Conservation (phyloP, 2,113 vertebrate genomes). For the Cephalopterus ornatus region DNA sequence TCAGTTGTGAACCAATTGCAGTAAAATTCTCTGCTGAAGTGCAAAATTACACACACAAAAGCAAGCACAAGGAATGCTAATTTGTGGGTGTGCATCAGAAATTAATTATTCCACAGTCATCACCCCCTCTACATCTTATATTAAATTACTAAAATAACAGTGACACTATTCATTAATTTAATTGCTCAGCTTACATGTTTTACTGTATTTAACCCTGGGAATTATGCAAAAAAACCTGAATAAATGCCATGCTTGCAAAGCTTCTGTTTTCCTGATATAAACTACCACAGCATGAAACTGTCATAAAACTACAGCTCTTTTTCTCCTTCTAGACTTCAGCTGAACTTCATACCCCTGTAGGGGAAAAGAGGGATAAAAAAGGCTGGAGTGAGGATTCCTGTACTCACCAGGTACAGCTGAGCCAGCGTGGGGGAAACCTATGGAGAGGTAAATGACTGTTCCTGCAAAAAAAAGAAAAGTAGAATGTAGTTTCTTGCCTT, state of each 20-base stretch:
- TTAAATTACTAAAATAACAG: not conserved
- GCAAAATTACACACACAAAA: not conserved
- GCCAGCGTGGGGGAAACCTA: not conserved
- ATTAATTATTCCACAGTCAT: not conserved
- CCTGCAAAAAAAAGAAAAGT: not conserved
- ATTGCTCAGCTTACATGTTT: not conserved
- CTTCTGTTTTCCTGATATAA: not conserved
- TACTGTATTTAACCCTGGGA: not conserved
- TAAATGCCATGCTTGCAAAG: not conserved
- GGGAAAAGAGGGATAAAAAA: not conserved
- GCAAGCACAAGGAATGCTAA: not conserved
- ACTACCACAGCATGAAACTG: not conserved
- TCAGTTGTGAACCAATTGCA: not conserved
- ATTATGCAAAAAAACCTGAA: not conserved
- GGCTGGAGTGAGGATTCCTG: not conserved
- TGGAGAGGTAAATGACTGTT: not conserved
- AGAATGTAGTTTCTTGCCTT: not conserved
- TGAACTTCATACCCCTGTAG: not conserved
- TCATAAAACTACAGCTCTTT: not conserved
- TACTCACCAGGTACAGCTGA: not conserved
- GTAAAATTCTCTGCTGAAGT: not conserved
- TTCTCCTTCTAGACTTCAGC: not conserved
- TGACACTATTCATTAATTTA: not conserved
- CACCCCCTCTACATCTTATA: not conserved
- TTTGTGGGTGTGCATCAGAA: constrained; percentile 1